phyloP scores from a whole-genome alignment of 1,140 invertebrate genomes.

The Cyclina sinensis region DNA sequence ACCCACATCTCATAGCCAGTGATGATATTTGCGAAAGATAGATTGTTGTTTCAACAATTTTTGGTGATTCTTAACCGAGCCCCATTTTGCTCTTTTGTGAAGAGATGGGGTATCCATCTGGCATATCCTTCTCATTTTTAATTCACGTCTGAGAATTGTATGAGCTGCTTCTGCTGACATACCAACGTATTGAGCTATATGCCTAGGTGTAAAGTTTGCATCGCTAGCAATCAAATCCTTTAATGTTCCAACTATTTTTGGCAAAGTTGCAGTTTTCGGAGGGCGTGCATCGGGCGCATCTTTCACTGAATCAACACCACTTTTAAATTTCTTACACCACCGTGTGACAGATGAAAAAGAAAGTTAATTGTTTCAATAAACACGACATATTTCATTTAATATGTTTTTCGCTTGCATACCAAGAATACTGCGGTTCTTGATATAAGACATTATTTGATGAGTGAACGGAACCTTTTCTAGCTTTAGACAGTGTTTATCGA shows the following conservation, averaged over 20 bases:
- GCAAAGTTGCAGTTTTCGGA: slow-evolving; percentile 38
- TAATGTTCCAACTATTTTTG: neutral
- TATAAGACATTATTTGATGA: slow-evolving; percentile 11
- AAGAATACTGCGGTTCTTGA: slow-evolving; percentile 30
- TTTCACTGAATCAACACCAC: slow-evolving; percentile 31
- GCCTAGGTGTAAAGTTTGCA: slow-evolving; percentile 10
- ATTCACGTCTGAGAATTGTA: slow-evolving; percentile 41
- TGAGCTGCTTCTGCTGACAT: slow-evolving; percentile 10
- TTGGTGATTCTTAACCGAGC: neutral
- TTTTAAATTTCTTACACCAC: slow-evolving; percentile 35
- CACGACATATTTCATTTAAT: slow-evolving; percentile 42
- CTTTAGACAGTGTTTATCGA: slow-evolving; percentile 17
- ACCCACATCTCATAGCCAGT: slow-evolving; percentile 30
- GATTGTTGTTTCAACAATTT: slow-evolving; percentile 10
- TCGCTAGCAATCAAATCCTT: slow-evolving; percentile 38
- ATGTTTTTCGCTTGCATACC: slow-evolving; percentile 15
- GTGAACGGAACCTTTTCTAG: slow-evolving; percentile 22
- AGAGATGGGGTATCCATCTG: slow-evolving; percentile 41
- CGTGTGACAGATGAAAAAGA: slow-evolving; percentile 1
- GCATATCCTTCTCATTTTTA: slow-evolving; percentile 35
- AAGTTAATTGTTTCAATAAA: slow-evolving; percentile 37
- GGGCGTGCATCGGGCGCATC: slow-evolving; percentile 2
- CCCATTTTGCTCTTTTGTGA: slow-evolving; percentile 29
- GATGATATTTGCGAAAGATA: slow-evolving; percentile 29
- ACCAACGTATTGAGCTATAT: neutral